Percentiles rank a stretch among this genome's conserved stretches.
Evolutionary conservation across 2,888 invertebrate genomes (phyloP).

Genomic region (Hedya salicella): DNA sequence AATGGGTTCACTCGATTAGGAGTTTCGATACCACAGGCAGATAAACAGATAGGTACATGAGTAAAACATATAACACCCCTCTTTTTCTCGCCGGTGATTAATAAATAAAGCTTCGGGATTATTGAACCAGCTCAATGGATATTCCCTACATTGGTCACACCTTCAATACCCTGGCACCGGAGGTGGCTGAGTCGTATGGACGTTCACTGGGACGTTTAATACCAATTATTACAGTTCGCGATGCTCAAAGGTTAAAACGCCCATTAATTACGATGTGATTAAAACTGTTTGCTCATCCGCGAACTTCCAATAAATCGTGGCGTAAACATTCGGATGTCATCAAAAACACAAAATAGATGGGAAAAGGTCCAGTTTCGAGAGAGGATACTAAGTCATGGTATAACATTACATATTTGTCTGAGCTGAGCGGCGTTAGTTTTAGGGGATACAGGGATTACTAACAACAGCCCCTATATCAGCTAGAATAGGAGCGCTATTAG

Average conservation of each 20-base stretch:
- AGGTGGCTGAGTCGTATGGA: slow-evolving; percentile 24
- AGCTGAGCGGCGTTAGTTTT: neutral
- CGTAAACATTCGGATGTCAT: slow-evolving; percentile 26
- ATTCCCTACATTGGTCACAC: too few relatives aligned
- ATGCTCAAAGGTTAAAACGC: slow-evolving; percentile 34
- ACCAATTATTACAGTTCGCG: slow-evolving; percentile 35
- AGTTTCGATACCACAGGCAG: too few relatives aligned
- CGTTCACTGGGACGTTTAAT: slow-evolving; percentile 10
- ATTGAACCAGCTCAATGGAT: too few relatives aligned
- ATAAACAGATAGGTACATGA: too few relatives aligned
- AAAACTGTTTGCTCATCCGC: slow-evolving; percentile 39
- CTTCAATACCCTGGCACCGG: slow-evolving; percentile 10
- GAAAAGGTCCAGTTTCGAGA: slow-evolving; percentile 15
- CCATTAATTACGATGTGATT: slow-evolving; percentile 36
- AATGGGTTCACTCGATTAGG: too few relatives aligned
- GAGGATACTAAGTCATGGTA: slow-evolving; percentile 22
- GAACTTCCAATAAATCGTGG: slow-evolving; percentile 21
- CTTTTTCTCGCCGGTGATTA: too few relatives aligned
- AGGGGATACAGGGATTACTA: slow-evolving; percentile 6
- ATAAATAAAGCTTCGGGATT: too few relatives aligned
- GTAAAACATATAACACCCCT: too few relatives aligned
- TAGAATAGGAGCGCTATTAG: neutral
- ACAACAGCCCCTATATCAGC: neutral
- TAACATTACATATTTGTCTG: slow-evolving; percentile 19
- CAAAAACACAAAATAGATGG: slow-evolving; percentile 10